Conservation (phyloP, 2,113 vertebrate species). For the Athene noctua region DNA sequence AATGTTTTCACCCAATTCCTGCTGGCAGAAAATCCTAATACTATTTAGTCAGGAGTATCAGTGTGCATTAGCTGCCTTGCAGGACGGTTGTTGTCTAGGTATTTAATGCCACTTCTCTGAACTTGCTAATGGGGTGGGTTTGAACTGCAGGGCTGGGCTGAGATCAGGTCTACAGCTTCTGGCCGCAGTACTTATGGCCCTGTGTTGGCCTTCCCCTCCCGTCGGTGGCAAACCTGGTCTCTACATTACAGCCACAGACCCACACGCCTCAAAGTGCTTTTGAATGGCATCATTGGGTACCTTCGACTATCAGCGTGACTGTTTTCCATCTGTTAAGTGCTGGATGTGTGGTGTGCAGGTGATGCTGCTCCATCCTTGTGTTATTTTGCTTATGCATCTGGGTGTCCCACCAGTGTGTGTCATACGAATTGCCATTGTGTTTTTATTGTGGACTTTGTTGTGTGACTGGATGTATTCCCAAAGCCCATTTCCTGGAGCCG, state of each 20-base stretch:
- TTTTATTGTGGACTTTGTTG: not conserved
- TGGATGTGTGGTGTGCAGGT: not conserved
- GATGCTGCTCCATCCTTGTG: not conserved
- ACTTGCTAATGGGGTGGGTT: not conserved
- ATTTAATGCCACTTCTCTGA: not conserved
- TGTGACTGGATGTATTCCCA: not conserved
- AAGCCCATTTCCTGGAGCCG: not conserved
- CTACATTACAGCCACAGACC: not conserved
- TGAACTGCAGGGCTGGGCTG: not conserved
- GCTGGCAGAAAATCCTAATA: not conserved
- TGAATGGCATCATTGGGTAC: not conserved
- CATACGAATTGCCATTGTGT: accelerated
- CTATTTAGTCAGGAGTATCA: accelerated
- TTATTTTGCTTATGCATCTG: not conserved
- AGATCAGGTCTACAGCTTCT: not conserved
- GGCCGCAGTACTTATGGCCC: accelerated
- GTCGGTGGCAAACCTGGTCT: not conserved
- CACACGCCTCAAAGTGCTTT: accelerated
- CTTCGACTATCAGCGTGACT: accelerated
- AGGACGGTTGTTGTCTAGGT: not conserved
- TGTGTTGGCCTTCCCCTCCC: not conserved
- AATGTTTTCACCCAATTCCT: not conserved
- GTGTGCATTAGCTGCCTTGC: not conserved
- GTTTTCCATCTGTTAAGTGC: not conserved
- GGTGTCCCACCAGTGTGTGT: not conserved